A percentile compares a stretch with the other conserved stretches of the same genome.
phyloP scores from a whole-genome alignment of 2,797 vertebrate genomes.

The Antennarius maculatus region DNA sequence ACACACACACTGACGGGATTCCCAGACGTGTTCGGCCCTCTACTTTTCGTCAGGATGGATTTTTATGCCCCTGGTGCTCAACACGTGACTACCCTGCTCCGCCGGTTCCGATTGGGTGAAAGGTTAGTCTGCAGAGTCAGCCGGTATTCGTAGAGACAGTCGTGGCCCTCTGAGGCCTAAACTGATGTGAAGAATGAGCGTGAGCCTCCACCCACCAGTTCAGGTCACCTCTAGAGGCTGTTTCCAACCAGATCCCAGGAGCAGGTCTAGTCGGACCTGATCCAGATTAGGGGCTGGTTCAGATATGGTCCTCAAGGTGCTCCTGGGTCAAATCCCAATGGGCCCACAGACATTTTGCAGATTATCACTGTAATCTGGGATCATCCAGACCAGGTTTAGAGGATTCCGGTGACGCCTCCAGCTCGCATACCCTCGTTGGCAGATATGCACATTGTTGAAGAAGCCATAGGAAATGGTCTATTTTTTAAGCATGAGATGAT shows the following conservation, averaged over 20 bases:
- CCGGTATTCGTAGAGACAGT: not conserved
- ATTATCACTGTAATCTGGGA: conserved; percentile 26
- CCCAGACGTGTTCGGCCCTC: conserved; percentile 1
- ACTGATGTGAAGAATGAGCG: too few relatives aligned
- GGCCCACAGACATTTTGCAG: not conserved
- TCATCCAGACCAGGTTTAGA: conserved; percentile 21
- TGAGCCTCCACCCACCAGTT: too few relatives aligned
- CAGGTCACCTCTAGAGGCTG: conserved; percentile 5
- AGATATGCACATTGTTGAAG: conserved; percentile 70
- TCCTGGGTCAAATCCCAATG: not conserved
- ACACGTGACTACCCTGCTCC: conserved; percentile 4
- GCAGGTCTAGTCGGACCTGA: conserved; percentile 5
- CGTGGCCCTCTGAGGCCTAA: too few relatives aligned
- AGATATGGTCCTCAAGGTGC: conserved; percentile 7
- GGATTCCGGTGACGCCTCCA: conserved; percentile 32
- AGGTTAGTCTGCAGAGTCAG: conserved; percentile 7
- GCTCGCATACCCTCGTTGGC: conserved; percentile 53
- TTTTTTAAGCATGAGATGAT: conserved; percentile 71
- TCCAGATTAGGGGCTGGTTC: conserved; percentile 2
- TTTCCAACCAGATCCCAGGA: conserved; percentile 46
- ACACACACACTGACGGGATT: conserved; percentile 9
- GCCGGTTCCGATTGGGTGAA: conserved; percentile 9
- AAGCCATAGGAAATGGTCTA: conserved; percentile 70
- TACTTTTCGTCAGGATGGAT: too few relatives aligned
- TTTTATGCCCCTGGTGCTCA: too few relatives aligned